Evolutionary conservation across 2,888 invertebrate species (phyloP).

Genomic region (Craniophora ligustri): DNA sequence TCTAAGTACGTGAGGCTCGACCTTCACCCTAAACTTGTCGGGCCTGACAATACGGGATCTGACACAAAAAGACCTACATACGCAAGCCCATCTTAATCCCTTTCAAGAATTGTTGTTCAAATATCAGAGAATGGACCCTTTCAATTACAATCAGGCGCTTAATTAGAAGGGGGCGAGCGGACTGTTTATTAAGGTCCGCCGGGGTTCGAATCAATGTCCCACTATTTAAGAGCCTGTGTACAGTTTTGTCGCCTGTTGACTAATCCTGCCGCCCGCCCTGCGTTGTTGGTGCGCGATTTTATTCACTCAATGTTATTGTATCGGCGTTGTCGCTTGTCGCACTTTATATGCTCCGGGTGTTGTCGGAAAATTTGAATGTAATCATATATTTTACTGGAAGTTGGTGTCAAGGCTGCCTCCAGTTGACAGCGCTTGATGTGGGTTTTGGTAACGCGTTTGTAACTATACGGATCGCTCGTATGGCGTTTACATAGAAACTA

Average conservation of each 20-base stretch:
- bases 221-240: slow-evolving; percentile 60
- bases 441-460: not conserved
- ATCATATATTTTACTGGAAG: not conserved
- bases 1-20: not conserved
- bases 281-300: slow-evolving; percentile 37
- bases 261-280: slow-evolving; percentile 55
- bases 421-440: slow-evolving; percentile 4
- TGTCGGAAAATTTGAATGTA: not conserved
- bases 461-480: too few relatives aligned
- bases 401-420: not conserved
- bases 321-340: not conserved
- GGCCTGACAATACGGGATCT: slow-evolving; percentile 7
- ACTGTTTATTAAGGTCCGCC: slow-evolving; percentile 66
- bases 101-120: slow-evolving; percentile 70
- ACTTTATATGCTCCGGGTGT: slow-evolving; percentile 1
- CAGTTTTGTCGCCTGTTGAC: slow-evolving; percentile 51
- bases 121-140: slow-evolving; percentile 72
- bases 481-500: not conserved
- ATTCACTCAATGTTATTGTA: slow-evolving; percentile 24
- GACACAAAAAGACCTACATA: slow-evolving; percentile 43
- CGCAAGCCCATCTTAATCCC: slow-evolving; percentile 51
- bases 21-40: slow-evolving; percentile 10
- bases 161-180: slow-evolving; percentile 69
- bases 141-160: slow-evolving; percentile 73
- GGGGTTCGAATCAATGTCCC: slow-evolving; percentile 62